Conservation (phyloP, 2,888 invertebrate genomes). For the Ophion ventricosus region DNA sequence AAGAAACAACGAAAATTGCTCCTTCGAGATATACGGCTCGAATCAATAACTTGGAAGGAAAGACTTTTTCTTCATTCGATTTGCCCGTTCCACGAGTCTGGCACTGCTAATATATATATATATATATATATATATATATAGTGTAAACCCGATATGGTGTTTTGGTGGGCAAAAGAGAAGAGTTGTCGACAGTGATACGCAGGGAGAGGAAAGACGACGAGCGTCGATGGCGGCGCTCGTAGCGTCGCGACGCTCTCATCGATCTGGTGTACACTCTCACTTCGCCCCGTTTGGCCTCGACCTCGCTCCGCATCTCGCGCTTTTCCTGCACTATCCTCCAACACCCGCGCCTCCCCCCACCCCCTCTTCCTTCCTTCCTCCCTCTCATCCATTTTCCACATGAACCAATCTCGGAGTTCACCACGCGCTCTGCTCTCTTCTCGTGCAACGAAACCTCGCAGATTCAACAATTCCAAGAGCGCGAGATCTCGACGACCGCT, state of each 20-base stretch:
- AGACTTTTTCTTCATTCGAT: background rate
- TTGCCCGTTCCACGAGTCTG: constrained; percentile 13
- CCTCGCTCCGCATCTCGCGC: constrained; percentile 55
- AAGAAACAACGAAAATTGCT: no score
- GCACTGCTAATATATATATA: background rate
- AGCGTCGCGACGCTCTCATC: constrained; percentile 62
- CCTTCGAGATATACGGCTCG: no score
- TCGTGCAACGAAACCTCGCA: background rate
- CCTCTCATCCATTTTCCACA: constrained; percentile 42
- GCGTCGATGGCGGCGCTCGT: constrained; percentile 50
- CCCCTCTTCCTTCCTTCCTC: background rate
- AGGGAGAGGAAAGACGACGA: constrained; percentile 48
- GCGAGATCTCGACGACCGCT: background rate
- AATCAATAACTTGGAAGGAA: no score
- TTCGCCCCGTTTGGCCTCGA: constrained; percentile 69
- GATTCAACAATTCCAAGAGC: background rate
- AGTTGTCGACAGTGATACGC: constrained; percentile 20
- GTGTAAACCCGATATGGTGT: constrained; percentile 37
- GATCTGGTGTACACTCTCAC: constrained; percentile 72
- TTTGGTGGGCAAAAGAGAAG: constrained; percentile 40
- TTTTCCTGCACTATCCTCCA: constrained; percentile 28
- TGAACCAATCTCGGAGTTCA: constrained; percentile 24
- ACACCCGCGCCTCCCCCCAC: no score
- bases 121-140: constrained; percentile 29
- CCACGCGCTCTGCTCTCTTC: constrained; percentile 20